Evolutionary conservation across 2,888 invertebrate genomes (phyloP).

Genomic region (Cerceris rybyensis): DNA sequence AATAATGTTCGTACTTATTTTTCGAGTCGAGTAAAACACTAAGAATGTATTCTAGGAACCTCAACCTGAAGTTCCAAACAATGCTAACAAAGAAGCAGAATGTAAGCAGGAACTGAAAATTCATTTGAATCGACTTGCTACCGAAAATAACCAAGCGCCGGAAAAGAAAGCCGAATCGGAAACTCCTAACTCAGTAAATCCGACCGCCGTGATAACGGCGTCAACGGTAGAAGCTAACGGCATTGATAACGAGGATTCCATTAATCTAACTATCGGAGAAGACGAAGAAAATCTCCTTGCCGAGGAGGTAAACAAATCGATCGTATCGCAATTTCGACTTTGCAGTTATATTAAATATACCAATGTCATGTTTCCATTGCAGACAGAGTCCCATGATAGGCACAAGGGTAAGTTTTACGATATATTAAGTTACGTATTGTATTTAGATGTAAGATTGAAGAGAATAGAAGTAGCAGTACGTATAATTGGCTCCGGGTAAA

Average conservation of each 20-base stretch:
- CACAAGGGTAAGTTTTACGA: constrained; percentile 78
- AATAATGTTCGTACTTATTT: background rate
- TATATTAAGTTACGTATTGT: constrained; percentile 18
- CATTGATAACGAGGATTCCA: constrained; percentile 90
- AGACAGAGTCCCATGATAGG: constrained; percentile 79
- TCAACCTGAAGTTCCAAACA: constrained; percentile 39
- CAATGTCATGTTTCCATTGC: constrained; percentile 39
- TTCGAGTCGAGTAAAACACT: background rate
- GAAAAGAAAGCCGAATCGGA: constrained; percentile 82
- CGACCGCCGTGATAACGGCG: constrained; percentile 26
- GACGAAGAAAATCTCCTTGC: constrained; percentile 90
- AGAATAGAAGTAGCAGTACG: constrained; percentile 55
- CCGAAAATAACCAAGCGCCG: constrained; percentile 80
- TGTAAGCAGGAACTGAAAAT: constrained; percentile 54
- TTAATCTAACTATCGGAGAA: constrained; percentile 91
- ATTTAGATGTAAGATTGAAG: constrained; percentile 50
- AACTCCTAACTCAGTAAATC: constrained; percentile 14
- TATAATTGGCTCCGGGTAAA: constrained; percentile 52
- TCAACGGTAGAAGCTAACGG: constrained; percentile 83
- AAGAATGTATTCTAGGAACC: constrained; percentile 30
- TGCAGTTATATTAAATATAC: background rate
- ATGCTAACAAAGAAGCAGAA: constrained; percentile 52
- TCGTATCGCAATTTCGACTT: background rate
- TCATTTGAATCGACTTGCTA: constrained; percentile 76
- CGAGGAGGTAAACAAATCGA: constrained; percentile 86